phyloP scores from a whole-genome alignment of 92 coral and sea anemone species.

The Phenganax stokvisi region DNA sequence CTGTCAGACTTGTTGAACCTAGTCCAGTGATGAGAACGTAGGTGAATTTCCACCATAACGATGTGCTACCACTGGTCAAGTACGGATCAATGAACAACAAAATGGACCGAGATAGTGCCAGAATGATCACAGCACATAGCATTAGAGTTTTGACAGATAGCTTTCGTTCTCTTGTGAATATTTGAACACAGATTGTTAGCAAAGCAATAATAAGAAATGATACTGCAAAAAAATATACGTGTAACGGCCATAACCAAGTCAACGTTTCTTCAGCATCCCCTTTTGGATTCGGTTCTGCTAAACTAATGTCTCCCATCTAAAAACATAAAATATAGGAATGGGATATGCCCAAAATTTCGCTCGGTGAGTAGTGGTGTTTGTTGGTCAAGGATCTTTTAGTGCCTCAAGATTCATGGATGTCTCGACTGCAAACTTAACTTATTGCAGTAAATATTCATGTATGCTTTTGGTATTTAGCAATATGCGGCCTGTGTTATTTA shows the following conservation, averaged over 20 bases:
- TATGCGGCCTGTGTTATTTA: too few species aligned
- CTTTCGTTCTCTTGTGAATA: background rate
- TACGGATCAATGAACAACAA: constrained; percentile 59
- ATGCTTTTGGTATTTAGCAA: too few species aligned
- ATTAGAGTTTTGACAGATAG: background rate
- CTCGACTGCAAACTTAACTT: too few species aligned
- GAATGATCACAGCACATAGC: constrained; percentile 31
- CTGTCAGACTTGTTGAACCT: constrained; percentile 61
- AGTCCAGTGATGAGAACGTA: constrained; percentile 48
- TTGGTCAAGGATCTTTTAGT: too few species aligned
- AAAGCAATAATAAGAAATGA: background rate
- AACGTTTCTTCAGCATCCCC: constrained; percentile 4
- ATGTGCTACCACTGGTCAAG: constrained; percentile 30
- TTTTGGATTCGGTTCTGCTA: constrained; percentile 16
- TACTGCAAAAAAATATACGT: constrained; percentile 15
- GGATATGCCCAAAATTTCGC: background rate
- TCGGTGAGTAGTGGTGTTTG: too few species aligned
- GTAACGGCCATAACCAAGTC: constrained; percentile 17
- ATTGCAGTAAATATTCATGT: too few species aligned
- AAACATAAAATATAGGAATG: background rate
- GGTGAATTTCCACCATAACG: constrained; percentile 29
- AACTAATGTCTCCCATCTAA: background rate
- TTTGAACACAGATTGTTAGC: background rate
- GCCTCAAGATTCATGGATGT: too few species aligned
- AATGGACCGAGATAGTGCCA: constrained; percentile 47